Evolutionary conservation across 2,797 vertebrate genomes (phyloP).

Genomic region (Scolopax rusticola): DNA sequence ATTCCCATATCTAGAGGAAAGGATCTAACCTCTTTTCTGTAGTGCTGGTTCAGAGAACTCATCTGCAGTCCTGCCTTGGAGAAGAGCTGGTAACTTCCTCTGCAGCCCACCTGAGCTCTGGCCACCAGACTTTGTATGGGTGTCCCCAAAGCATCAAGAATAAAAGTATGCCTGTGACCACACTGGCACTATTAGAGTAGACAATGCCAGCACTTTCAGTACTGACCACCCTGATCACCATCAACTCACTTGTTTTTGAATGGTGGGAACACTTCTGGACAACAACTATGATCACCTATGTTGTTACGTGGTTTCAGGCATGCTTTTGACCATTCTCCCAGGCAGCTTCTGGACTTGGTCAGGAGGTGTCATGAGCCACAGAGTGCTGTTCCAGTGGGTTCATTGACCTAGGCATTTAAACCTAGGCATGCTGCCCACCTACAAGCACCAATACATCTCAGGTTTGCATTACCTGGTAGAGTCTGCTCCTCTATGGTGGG

Average conservation of each 20-base stretch:
- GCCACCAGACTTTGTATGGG: not conserved
- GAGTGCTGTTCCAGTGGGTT: not conserved
- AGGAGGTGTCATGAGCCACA: not conserved
- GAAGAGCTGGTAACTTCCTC: not conserved
- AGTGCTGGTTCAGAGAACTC: not conserved
- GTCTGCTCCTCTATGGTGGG: not conserved
- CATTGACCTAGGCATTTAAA: not conserved
- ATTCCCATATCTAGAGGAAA: not conserved
- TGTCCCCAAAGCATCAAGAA: not conserved
- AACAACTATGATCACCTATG: not conserved
- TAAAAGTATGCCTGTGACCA: not conserved
- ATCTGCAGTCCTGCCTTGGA: not conserved
- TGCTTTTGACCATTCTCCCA: not conserved
- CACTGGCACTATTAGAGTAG: not conserved
- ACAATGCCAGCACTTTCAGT: not conserved
- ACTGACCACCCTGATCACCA: not conserved
- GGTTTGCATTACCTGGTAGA: not conserved
- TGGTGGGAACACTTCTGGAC: not conserved
- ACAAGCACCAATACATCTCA: not conserved
- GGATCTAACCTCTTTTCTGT: not conserved
- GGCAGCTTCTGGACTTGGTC: not conserved
- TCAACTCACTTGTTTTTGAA: not conserved
- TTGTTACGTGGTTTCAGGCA: not conserved
- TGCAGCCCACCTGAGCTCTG: not conserved
- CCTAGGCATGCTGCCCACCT: not conserved